phyloP scores from a whole-genome alignment of 2,113 vertebrate genomes.

The Phylloscopus trochilus region DNA sequence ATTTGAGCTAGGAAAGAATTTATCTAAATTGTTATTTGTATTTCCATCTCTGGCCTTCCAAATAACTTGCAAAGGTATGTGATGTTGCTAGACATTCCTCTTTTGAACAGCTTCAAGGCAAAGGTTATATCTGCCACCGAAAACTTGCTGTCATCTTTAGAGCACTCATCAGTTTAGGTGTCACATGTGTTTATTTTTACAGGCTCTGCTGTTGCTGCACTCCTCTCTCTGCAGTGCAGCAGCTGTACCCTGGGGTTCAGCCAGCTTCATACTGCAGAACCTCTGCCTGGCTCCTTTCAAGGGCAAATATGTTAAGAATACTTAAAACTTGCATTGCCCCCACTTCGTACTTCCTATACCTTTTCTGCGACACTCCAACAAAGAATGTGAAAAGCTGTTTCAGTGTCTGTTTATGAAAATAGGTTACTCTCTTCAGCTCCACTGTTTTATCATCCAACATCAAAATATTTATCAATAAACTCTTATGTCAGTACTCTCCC shows the following conservation, averaged over 20 bases:
- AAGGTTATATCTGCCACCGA: neutral
- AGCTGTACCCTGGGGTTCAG: neutral
- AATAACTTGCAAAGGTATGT: neutral
- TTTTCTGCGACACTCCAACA: neutral
- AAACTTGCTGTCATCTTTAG: neutral
- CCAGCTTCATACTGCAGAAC: neutral
- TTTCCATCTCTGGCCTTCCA: neutral
- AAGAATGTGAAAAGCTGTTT: neutral
- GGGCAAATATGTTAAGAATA: neutral
- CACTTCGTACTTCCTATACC: neutral
- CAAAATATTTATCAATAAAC: neutral
- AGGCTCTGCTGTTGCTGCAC: neutral
- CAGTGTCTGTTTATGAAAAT: neutral
- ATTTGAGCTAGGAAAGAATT: neutral
- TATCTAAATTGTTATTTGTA: neutral
- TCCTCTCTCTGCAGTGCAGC: neutral
- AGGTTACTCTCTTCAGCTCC: neutral
- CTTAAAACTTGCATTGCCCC: neutral
- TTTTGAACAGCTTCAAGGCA: neutral
- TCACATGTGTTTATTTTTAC: neutral
- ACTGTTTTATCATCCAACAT: neutral
- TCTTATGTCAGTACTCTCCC: neutral
- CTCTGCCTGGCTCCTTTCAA: neutral
- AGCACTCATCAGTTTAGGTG: neutral
- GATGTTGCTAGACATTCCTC: neutral